Evolutionary conservation across 2,797 vertebrate species (phyloP).

Genomic region (Siniperca undulata): DNA sequence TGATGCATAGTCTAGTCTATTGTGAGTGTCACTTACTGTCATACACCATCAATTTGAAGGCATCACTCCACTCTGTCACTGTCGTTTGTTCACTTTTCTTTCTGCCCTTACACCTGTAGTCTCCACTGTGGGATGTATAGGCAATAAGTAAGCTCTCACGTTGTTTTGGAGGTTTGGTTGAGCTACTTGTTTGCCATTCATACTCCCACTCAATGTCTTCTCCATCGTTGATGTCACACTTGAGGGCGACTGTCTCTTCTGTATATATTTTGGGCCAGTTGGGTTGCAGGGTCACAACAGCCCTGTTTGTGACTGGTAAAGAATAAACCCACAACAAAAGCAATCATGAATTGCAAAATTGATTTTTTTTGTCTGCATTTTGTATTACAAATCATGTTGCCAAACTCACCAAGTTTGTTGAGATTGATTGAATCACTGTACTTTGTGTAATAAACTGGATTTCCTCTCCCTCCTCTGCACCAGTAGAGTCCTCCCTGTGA

Average conservation of each 20-base stretch:
- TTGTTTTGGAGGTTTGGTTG: background rate
- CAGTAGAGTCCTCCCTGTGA: background rate
- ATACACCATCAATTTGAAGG: background rate
- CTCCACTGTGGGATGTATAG: background rate
- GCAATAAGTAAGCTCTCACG: background rate
- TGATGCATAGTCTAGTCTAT: background rate
- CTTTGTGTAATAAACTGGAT: background rate
- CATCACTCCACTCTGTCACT: background rate
- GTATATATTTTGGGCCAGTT: conserved; percentile 30
- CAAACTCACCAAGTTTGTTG: background rate
- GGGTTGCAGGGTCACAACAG: conserved; percentile 32
- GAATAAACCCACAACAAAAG: background rate
- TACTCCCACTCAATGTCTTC: conserved; percentile 38
- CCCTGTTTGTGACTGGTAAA: background rate
- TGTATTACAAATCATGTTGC: background rate
- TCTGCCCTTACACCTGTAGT: conserved; percentile 37
- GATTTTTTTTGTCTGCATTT: background rate
- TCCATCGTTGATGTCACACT: conserved; percentile 28
- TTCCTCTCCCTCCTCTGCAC: conserved; percentile 30
- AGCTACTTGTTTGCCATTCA: conserved; percentile 12
- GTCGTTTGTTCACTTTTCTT: background rate
- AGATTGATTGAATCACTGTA: background rate
- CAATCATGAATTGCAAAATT: background rate
- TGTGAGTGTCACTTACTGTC: background rate
- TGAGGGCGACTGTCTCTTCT: conserved; percentile 39